Conservation (phyloP, 2,888 invertebrate species). For the Cylloceria caligata region DNA sequence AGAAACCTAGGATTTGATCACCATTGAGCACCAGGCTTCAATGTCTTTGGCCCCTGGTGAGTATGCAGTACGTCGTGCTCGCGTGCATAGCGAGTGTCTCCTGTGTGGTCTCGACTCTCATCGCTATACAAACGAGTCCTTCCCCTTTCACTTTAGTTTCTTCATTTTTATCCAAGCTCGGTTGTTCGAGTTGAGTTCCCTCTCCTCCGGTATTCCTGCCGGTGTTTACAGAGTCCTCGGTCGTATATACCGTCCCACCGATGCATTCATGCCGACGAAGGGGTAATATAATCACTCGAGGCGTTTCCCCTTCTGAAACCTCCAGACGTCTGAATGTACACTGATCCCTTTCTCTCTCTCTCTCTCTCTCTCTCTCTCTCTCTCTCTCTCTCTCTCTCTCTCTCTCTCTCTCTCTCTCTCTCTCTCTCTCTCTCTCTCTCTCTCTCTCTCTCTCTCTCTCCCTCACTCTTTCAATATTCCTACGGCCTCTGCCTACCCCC, state of each 20-base stretch:
- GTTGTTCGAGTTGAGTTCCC: conserved; percentile 21
- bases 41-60: conserved; percentile 67
- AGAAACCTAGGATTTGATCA: not conserved
- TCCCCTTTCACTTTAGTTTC: conserved; percentile 35
- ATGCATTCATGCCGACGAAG: conserved; percentile 57
- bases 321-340: conserved; percentile 63
- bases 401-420: conserved; percentile 32
- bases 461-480: too few relatives aligned
- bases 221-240: conserved; percentile 56
- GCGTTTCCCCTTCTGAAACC: conserved; percentile 70
- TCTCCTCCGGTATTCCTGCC: conserved; percentile 32
- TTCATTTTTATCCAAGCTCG: conserved; percentile 40
- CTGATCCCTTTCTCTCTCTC: conserved; percentile 47
- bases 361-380: conserved; percentile 29
- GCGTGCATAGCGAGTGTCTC: conserved; percentile 71
- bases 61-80: conserved; percentile 74
- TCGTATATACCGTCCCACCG: conserved; percentile 54
- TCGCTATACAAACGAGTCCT: conserved; percentile 13
- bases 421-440: conserved; percentile 29
- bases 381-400: conserved; percentile 24
- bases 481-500: too few relatives aligned
- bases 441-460: conserved; percentile 24
- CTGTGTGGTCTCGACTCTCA: conserved; percentile 68
- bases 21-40: not conserved
- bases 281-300: conserved; percentile 81